Evolutionary conservation across 2,797 vertebrate species (phyloP), one percentile per base, ranked within the genome.

Genomic region (Thunnus albacares): DNA sequence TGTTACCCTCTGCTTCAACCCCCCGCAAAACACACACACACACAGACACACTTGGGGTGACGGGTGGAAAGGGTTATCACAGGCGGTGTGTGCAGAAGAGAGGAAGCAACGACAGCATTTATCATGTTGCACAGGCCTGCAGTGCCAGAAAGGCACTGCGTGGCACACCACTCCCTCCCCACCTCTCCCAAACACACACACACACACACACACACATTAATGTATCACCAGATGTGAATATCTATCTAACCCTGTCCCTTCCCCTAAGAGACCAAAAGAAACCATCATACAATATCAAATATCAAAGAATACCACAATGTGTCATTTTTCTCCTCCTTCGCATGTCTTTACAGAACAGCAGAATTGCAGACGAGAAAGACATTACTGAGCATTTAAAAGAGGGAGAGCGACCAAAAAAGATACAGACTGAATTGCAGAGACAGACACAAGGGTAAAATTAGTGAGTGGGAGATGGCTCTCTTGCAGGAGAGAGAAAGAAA

Each of bases 241-340:
- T 79, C 63, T 30, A 22, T 73, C 73, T 71, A 49, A 22, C 63
- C 26, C 24, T 53, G 53, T 55, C 47, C 38, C 33, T 38, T 47
- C 7, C 18, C 38, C 68, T 53, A 30, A 41, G 7, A 69, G 38
- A 69, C 35, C 13, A 5, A 65, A 53, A 61, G 10, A 75, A 30
- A 60, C 24, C 33, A 43, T 81, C 33, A 33, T 43, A 64, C 49
- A 66, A 72, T 85, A 87, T 91, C 87, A 45, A 63, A 88, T 90
- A 89, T 92, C 88, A 93, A 90, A 93, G 86, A 70, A 55, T 59
- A 22, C n/a, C 60, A 35, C 52, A 60, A 74, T 28, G 47, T 73
- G 33, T 71, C 13, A 85, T 80, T 49, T 65, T 41, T 52, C 43
- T 60, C 45, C 73, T 67, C 62, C 14, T 26, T 52, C 33, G 9